Evolutionary conservation across 2,113 vertebrate genomes (phyloP).

Genomic region (Neoarius graeffei): DNA sequence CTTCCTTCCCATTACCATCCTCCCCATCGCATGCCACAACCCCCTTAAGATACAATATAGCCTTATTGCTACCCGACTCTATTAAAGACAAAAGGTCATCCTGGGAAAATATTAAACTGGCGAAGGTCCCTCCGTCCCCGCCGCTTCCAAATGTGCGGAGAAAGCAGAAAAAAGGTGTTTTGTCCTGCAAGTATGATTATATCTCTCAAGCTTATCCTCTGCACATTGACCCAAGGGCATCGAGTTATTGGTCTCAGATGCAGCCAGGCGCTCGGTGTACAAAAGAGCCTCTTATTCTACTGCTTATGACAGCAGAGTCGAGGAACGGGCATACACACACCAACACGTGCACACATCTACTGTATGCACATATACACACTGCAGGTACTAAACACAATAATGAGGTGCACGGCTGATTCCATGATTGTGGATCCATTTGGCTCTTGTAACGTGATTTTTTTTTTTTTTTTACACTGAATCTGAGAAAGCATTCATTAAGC

Average conservation of each 20-base stretch:
- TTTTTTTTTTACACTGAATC: not conserved
- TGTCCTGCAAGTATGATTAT: conserved; percentile 81
- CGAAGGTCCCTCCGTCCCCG: conserved; percentile 68
- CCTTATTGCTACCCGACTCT: conserved; percentile 78
- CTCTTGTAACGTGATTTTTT: not conserved
- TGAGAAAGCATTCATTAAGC: not conserved
- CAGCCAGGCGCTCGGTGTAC: conserved; percentile 77
- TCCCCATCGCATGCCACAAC: conserved; percentile 66
- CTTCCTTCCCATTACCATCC: conserved; percentile 58
- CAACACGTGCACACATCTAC: conserved; percentile 21
- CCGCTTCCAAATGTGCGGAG: conserved; percentile 76
- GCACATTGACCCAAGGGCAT: conserved; percentile 76
- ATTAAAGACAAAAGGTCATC: conserved; percentile 84
- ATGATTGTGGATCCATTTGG: not conserved
- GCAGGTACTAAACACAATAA: not conserved
- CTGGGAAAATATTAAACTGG: conserved; percentile 81
- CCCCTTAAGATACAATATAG: conserved; percentile 83
- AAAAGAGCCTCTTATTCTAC: conserved; percentile 79
- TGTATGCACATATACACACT: conserved; percentile 15
- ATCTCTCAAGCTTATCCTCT: conserved; percentile 78
- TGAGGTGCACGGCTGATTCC: conserved; percentile 14
- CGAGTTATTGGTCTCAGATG: conserved; percentile 82
- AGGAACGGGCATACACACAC: conserved; percentile 17
- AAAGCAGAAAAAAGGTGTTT: conserved; percentile 79
- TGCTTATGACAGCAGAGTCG: conserved; percentile 69